These are phyloP conservation scores for Athalia cordata DNA, from an alignment of 2,888 invertebrate species.

Conservation along the genomic window DNA sequence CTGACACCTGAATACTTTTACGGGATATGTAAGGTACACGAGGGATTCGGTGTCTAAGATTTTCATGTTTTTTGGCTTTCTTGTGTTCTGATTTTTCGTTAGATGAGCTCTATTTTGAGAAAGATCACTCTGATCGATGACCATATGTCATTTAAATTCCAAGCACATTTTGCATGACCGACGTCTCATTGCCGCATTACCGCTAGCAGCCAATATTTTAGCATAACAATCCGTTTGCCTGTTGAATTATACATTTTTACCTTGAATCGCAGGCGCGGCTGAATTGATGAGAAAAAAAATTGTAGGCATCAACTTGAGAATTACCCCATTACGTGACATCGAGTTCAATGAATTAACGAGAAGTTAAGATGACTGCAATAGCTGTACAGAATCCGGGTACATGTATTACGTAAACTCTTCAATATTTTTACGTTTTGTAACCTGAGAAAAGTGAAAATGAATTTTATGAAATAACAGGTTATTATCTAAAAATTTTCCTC, in stretches of 20 bases:
- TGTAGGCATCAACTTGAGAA: too few species aligned
- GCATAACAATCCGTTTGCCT: slow-evolving; percentile 38
- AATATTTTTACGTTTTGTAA: neutral
- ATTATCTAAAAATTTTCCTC: slow-evolving; percentile 34
- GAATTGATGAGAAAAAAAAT: slow-evolving; percentile 1
- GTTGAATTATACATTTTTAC: slow-evolving; percentile 45
- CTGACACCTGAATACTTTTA: neutral
- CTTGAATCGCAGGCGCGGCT: slow-evolving; percentile 18
- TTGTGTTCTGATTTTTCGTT: neutral
- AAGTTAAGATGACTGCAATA: too few species aligned
- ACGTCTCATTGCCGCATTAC: slow-evolving; percentile 43
- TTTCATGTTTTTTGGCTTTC: neutral
- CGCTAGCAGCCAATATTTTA: slow-evolving; percentile 40
- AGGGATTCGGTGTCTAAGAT: neutral
- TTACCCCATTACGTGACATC: too few species aligned
- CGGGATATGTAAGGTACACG: neutral
- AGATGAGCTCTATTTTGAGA: neutral
- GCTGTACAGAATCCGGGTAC: too few species aligned
- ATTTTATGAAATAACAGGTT: slow-evolving; percentile 21
- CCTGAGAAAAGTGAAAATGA: neutral
- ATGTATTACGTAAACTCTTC: too few species aligned
- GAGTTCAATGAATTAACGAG: too few species aligned
- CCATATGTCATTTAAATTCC: slow-evolving; percentile 37
- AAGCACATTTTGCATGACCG: slow-evolving; percentile 18
- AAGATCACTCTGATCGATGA: slow-evolving; percentile 7